Evolutionary conservation across 2,797 vertebrate genomes (phyloP).

Genomic region (Vipera ursinii): DNA sequence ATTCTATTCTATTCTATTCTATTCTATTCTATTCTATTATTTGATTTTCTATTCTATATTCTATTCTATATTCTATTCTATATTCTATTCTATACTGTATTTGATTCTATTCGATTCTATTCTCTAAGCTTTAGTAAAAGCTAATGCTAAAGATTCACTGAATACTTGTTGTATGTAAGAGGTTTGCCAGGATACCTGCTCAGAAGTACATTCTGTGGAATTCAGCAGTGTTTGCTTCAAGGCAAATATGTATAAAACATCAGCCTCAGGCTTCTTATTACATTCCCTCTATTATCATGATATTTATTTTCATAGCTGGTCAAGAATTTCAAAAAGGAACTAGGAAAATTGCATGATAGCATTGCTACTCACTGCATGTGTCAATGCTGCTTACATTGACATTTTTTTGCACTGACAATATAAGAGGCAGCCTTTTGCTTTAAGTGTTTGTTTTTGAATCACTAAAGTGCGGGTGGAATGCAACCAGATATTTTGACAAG

Average conservation of each 20-base stretch:
- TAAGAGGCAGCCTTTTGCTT: no score
- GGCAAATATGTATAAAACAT: background rate
- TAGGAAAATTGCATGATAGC: constrained; percentile 11
- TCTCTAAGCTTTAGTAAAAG: background rate
- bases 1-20: no score
- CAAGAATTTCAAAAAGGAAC: constrained; percentile 18
- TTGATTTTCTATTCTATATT: no score
- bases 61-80: no score
- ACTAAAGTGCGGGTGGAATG: no score
- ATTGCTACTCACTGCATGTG: constrained; percentile 15
- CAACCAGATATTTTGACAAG: no score
- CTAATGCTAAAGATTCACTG: constrained; percentile 20
- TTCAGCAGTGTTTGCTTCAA: background rate
- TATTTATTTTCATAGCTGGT: constrained; percentile 49
- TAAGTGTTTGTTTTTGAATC: no score
- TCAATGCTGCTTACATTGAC: no score
- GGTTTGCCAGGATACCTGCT: background rate
- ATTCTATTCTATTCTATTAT: no score
- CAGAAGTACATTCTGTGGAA: background rate
- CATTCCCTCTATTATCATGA: constrained; percentile 29
- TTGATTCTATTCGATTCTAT: no score
- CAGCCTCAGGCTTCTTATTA: background rate
- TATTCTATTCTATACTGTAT: no score
- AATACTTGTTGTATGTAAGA: constrained; percentile 16
- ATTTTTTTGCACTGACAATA: no score